Evolutionary conservation across 2,113 vertebrate genomes (phyloP), one percentile per base, ranked within the genome.

Genomic region (Solea senegalensis): DNA sequence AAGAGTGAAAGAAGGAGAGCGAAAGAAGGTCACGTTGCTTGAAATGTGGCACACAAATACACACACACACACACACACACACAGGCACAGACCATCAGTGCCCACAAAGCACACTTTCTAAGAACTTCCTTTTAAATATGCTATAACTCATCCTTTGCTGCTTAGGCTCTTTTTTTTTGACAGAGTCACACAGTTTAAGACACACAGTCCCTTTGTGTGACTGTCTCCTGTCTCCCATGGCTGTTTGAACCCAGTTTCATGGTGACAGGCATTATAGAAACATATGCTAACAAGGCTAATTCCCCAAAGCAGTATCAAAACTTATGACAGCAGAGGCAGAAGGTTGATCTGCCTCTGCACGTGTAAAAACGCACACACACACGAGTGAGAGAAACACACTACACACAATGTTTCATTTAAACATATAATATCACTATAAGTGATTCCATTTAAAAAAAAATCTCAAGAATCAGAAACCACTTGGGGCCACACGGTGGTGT

Each of bases 261-360:
- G 66, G 68, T 86, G 88, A 88, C 83, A 88, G 77, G 85, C 79
- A 75, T 83, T 86, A 85, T 65, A 82, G 72, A 86, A 87, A 88
- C 84, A 87, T 73, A 87, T 79, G 82, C 85, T 84, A 89, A 88
- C 86, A 83, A 48, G 68, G 58, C 73, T 88, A 87, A 91, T 91
- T 90, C 89, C 88, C 80, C 46, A 15, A 78, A 80, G 81, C 65
- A 72, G 83, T 57, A 66, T 90, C 80, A 73, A 69, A 63, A 88
- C 84, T 84, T 72, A 80, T 69, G 78, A 86, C 76, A 72, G 79
- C 68, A 65, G 76, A 86, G 57, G 79, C 78, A 46, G 50, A 9
- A 51, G 63, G 73, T 56, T 82, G 81, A 89, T 87, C 71, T 70
- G 61, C 64, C 73, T 44, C 48, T 78, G 41, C 55, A 58, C 28